phyloP scores from a whole-genome alignment of 1,140 invertebrate species.

The Diploscapter pachys region DNA sequence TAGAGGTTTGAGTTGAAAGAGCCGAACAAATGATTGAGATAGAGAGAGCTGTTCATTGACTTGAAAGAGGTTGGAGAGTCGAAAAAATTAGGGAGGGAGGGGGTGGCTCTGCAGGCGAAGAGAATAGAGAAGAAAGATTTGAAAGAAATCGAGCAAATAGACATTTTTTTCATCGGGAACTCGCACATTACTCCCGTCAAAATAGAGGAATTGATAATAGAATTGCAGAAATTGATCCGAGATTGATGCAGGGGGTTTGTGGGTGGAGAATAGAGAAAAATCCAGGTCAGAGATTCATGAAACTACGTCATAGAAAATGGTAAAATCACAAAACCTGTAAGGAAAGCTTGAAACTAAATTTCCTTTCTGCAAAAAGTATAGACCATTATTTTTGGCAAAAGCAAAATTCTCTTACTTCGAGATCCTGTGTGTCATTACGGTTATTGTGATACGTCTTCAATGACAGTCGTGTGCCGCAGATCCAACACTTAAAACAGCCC shows the following conservation, averaged over 20 bases:
- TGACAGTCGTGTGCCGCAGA: conserved; percentile 54
- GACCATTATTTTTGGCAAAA: not conserved
- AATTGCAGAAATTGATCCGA: no score
- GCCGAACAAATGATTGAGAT: not conserved
- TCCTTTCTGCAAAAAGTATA: not conserved
- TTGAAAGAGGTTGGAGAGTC: conserved; percentile 9
- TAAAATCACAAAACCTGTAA: no score
- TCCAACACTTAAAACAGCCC: conserved; percentile 59
- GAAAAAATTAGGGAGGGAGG: no score
- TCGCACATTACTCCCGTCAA: not conserved
- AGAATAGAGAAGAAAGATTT: not conserved
- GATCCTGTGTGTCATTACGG: conserved; percentile 55
- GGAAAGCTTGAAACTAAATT: not conserved
- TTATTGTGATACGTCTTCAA: conserved; percentile 58
- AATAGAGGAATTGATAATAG: not conserved
- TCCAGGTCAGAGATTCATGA: no score
- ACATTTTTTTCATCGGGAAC: not conserved
- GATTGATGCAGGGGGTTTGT: no score
- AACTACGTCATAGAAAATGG: no score
- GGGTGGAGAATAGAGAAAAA: no score
- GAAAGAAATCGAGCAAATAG: not conserved
- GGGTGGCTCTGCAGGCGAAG: no score
- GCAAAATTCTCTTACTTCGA: conserved; percentile 44
- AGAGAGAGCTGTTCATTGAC: not conserved
- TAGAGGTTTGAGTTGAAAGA: no score